Evolutionary conservation across 2,113 vertebrate genomes (phyloP).

Genomic region (Phalacrocorax pelagicus): DNA sequence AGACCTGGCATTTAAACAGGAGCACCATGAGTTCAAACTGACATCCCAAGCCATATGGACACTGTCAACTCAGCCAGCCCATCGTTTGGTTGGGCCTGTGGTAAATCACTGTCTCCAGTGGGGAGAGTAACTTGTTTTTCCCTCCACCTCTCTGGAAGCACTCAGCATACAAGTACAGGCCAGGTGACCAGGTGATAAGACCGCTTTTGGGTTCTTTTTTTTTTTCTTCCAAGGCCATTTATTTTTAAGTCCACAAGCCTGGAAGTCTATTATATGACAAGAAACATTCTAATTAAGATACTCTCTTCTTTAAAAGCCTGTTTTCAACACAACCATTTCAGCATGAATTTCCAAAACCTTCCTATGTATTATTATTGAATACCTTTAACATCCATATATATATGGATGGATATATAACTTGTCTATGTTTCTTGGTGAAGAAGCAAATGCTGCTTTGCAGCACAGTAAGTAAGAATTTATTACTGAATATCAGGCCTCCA

Average conservation of each 20-base stretch:
- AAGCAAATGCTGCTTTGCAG: neutral
- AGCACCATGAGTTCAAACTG: neutral
- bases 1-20: neutral
- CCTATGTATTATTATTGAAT: accelerated
- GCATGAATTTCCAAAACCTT: neutral
- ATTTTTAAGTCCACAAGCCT: neutral
- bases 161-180: accelerated
- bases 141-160: neutral
- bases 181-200: neutral
- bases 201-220: accelerated
- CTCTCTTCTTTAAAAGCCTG: neutral
- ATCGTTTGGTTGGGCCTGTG: accelerated
- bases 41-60: neutral
- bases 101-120: neutral
- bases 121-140: neutral
- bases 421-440: neutral
- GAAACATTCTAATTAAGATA: neutral
- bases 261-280: neutral
- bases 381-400: accelerated
- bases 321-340: neutral
- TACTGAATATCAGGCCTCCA: neutral
- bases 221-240: accelerated
- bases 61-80: neutral
- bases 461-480: neutral
- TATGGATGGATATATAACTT: too few species aligned